phyloP scores from a whole-genome alignment of 2,113 vertebrate species.

The Tupaia tana region DNA sequence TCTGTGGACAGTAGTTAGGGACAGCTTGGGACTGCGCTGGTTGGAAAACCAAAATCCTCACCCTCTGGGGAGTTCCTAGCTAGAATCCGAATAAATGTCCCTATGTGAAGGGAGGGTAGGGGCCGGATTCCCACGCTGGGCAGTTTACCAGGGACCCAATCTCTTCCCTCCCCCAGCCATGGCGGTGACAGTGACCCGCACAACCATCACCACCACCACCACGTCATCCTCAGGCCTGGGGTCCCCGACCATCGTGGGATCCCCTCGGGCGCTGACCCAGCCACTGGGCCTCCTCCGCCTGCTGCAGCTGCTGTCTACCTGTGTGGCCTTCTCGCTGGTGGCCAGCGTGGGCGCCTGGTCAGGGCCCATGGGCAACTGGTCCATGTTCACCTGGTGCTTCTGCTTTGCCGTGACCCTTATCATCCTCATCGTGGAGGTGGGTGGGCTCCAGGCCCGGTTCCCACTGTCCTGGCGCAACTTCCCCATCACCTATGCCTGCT shows the following conservation, averaged over 20 bases:
- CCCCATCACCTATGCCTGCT: conserved; percentile 93
- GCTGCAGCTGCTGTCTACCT: conserved; percentile 89
- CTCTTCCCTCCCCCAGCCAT: not conserved
- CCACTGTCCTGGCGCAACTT: conserved; percentile 95
- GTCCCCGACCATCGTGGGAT: conserved; percentile 81
- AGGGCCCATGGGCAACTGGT: conserved; percentile 87
- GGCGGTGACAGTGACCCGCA: conserved; percentile 65
- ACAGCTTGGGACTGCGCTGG: no score
- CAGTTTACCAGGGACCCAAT: not conserved
- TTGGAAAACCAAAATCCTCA: not conserved
- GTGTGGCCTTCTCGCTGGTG: conserved; percentile 92
- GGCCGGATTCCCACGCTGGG: rapidly evolving
- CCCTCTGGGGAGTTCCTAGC: no score
- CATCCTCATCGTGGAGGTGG: conserved; percentile 91
- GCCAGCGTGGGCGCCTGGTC: conserved; percentile 78
- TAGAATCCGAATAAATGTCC: not conserved
- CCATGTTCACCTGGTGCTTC: conserved; percentile 94
- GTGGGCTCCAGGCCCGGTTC: conserved; percentile 87
- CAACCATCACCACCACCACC: conserved; percentile 69
- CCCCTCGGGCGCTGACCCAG: conserved; percentile 80
- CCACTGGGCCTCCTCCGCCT: conserved; percentile 91
- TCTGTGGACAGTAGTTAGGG: not conserved
- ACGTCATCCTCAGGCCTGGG: conserved; percentile 18
- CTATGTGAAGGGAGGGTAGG: not conserved
- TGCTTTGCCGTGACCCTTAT: conserved; percentile 91